Base-by-base conservation (phyloP, 2,797 vertebrate species). In the Melanotaenia nigrans region DNA sequence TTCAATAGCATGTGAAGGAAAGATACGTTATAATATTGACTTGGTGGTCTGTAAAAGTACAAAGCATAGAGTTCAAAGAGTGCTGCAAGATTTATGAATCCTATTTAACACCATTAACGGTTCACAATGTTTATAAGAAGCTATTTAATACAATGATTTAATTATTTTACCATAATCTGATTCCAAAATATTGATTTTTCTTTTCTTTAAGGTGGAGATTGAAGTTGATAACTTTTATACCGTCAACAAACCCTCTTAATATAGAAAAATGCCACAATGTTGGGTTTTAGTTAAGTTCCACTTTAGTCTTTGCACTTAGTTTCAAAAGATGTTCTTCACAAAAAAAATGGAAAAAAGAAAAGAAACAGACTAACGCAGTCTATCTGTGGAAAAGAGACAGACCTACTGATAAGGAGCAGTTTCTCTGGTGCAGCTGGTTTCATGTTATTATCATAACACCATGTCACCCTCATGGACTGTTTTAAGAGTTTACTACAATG, bases 1-100 rank as follows among this genome's bases (percentile, higher is more conserved):
- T 78, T 68, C 35, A 66, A n/a, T 33, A 57, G 0, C 5, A 30
- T 8, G 3, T 47, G 38, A 54, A 33, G 33, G 59, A 69, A 64
- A 9, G 13, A 20, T 78, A 20, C 42, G n/a, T 51, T 20, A 36
- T 47, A 36, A 18, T 55, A 35, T 38, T 57, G 38, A 45, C 53
- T 56, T 61, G 30, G 49, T 61, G 58, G 6, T 33, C 25, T 22
- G 18, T 22, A 25, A 40, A 32, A 42, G 13, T 35, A 0, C 30
- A 16, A 9, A 71, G 61, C 49, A 38, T 18, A 4, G n/a, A 18
- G 7, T 22, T 22, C n/a, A 51, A 24, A 51, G 22, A 51, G 49
- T 3, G 49, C 14, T 24, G 49, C 20, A 51, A 51, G 22, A 9
- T n/a, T 24, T 51, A 10, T 14, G 13, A 5, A 14, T 40, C 9